Percentiles rank a stretch among this genome's conserved stretches.
These are phyloP conservation scores for Capreolus pygargus DNA, from an alignment of 2,113 vertebrate species.

Conservation along the genomic window DNA sequence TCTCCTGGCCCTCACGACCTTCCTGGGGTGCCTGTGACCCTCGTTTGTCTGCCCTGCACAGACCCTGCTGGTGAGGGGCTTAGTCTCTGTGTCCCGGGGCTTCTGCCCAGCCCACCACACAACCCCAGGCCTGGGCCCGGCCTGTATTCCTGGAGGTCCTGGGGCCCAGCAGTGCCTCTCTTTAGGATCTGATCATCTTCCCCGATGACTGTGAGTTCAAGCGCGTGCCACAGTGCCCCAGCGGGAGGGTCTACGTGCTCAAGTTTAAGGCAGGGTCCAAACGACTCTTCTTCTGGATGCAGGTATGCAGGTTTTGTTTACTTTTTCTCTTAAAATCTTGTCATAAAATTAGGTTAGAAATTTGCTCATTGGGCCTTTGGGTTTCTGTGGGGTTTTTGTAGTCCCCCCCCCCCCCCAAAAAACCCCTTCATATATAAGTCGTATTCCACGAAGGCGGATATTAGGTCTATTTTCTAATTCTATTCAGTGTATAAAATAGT, in stretches of 20 bases:
- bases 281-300: slow-evolving; percentile 99
- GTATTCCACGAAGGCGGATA: neutral
- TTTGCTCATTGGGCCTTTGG: rapidly evolving
- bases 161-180: rapidly evolving
- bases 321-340: neutral
- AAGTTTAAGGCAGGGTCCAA: slow-evolving; percentile 98
- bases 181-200: slow-evolving; percentile 96
- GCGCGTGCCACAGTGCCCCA: slow-evolving; percentile 94
- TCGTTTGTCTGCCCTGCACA: neutral
- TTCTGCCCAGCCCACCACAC: rapidly evolving
- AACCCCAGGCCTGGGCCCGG: neutral
- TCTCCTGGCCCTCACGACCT: neutral
- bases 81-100: neutral
- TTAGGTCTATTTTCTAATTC: neutral
- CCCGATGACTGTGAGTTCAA: slow-evolving; percentile 99
- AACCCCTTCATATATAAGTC: neutral
- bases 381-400: neutral
- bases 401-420: rapidly evolving
- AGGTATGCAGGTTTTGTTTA: slow-evolving; percentile 81
- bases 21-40: neutral
- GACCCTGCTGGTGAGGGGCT: neutral
- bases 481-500: neutral
- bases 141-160: rapidly evolving
- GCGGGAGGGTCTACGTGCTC: slow-evolving; percentile 94
- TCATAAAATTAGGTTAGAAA: rapidly evolving